phyloP scores from a whole-genome alignment of 92 coral and sea anemone genomes.

The Pocillopora meandrina region DNA sequence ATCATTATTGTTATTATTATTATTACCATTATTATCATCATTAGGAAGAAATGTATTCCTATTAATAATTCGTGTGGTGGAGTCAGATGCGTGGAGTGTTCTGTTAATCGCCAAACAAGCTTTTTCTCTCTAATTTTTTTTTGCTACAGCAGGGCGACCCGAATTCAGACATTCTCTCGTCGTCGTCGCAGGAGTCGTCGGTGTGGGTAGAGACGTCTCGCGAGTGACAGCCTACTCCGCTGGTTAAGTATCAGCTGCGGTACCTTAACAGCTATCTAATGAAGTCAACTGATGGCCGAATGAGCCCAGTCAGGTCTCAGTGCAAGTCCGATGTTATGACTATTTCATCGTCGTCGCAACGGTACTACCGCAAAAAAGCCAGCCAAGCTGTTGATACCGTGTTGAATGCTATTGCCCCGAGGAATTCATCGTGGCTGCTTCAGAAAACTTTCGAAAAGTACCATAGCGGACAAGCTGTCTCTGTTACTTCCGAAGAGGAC shows the following conservation, averaged over 20 bases:
- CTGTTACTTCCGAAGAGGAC: slow-evolving; percentile 24
- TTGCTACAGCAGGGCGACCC: slow-evolving; percentile 35
- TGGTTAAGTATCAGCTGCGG: slow-evolving; percentile 37
- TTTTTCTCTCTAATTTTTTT: neutral
- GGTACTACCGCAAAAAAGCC: slow-evolving; percentile 51
- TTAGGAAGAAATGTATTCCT: neutral
- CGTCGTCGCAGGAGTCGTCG: slow-evolving; percentile 32
- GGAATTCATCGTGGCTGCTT: slow-evolving; percentile 54
- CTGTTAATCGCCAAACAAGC: neutral
- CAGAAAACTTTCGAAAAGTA: slow-evolving; percentile 29
- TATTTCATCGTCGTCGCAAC: slow-evolving; percentile 21
- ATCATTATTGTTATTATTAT: too few species aligned
- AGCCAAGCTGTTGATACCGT: slow-evolving; percentile 43
- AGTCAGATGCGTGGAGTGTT: neutral
- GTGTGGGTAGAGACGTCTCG: slow-evolving; percentile 31
- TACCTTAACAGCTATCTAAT: slow-evolving; percentile 32
- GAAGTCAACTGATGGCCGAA: slow-evolving; percentile 33
- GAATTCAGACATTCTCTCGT: slow-evolving; percentile 35
- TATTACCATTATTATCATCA: too few species aligned
- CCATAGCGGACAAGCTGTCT: slow-evolving; percentile 9
- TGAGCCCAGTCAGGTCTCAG: slow-evolving; percentile 43
- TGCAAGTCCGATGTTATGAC: slow-evolving; percentile 36
- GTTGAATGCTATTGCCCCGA: slow-evolving; percentile 56
- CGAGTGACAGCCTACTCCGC: slow-evolving; percentile 42
- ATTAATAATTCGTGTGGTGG: neutral